Evolutionary conservation across 1,140 invertebrate genomes (phyloP), one percentile per base, ranked within the genome.

Genomic region (Drosophila ananassae): DNA sequence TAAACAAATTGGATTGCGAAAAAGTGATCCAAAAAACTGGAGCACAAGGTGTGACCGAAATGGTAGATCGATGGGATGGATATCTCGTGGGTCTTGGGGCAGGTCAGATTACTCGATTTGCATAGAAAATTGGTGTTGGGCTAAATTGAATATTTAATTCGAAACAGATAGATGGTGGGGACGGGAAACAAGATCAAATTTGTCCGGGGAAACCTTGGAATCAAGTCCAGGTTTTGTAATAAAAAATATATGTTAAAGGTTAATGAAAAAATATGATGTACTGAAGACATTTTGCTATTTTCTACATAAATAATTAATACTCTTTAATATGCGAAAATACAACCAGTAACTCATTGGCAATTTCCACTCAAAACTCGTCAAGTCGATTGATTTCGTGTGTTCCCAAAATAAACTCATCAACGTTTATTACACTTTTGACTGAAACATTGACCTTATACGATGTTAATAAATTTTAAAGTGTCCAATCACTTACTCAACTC

Each of bases 1-100:
- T 73, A 51, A 73, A 77, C 67, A 75, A 75, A 75, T 61, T 79
- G 37, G 62, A 85, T 83, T 80, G 67, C 73, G 61, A 83, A 83
- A 77, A 76, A 60, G 48, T 51, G 30, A 34, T 46, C 47, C 54
- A 2, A 58, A 61, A 37, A 84, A 80, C 48, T 69, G 44, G 77
- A 85, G 62, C 73, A 66, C 32, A 47, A 34, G 44, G 48, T 54
- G 30, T 50, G 66, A 69, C 52, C 51, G 17, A 17, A 17, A 17
- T 17, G 17, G 17, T 17, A 17, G 63, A 37, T 46, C 46, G 47
- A 30, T 39, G 22, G 21, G 32, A 61, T 63, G 51, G 52, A 63
- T 13, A 56, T 73, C 24, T 50, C 39, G 41, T 21, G 51, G n/a
- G 41, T 44, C 51, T 74, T 74, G 72, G 61, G 72, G 72, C 72